Base-by-base conservation (phyloP, 1,140 invertebrate species). In the Aleiodes sp. region DNA sequence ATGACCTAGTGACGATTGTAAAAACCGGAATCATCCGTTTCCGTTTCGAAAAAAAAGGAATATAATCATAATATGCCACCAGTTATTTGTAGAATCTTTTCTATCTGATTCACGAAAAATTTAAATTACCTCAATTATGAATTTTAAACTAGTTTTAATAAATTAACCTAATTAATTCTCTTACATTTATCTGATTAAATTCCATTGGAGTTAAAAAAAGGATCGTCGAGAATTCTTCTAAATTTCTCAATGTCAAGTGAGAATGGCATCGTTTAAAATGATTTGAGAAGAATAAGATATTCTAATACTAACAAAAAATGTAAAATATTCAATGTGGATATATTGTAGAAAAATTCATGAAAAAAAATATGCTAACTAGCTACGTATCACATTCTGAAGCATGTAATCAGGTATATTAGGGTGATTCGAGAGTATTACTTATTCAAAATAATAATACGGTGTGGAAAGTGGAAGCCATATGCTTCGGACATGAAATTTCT, bases 21-120 rank as follows among this genome's bases (percentile, higher is more conserved):
- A 59, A 59, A 52, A 52, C 46, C 46, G 21, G 46, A 52, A 52
- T 52, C 16, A 52, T 26, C 26, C 39, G 12, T 43, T 43, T 43
- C 39, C 39, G 10, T 16, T 43, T n/a, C n/a, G 12, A 43, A 43
- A 43, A 6, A 43, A 16, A 10, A 16, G 39, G 19, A 16, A 16
- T 16, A 43, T 43, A n/a, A n/a, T n/a, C 39, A 16, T 16, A 16
- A 6, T 43, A 12, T 39, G 12, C 39, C 39, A 2, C 12, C 19
- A 16, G 19, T 16, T 43, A 43, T 16, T 43, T 4, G 1, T 2
- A 12, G 39, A 43, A 1, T 43, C n/a, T n/a, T n/a, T 43, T 14
- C 12, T 16, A 43, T 52, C 1, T 24, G 4, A 52, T 52, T 24
- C 46, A 16, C 46, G 6, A 16, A 43, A 16, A n/a, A 16, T 43